Conservation (phyloP, 2,797 vertebrate genomes). For the Hippopotamyrus pictus region DNA sequence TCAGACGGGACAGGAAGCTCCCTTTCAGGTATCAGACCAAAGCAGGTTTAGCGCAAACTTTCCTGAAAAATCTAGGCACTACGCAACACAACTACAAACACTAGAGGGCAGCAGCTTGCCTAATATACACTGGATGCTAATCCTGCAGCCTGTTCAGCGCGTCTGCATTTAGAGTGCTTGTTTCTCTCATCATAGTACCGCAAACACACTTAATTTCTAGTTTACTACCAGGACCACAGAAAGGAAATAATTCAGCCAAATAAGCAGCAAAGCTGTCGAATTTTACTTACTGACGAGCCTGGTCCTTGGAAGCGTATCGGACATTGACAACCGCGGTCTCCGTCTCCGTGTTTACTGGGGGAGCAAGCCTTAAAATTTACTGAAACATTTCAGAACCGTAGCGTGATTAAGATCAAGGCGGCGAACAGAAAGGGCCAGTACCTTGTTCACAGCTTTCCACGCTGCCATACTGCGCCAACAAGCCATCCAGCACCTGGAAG, state of each 20-base stretch:
- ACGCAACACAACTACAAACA: conserved; percentile 41
- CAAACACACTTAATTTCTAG: background rate
- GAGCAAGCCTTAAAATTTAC: conserved; percentile 13
- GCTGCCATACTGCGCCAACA: conserved; percentile 91
- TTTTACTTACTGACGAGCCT: conserved; percentile 89
- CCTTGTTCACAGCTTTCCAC: conserved; percentile 99
- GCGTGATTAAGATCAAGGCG: background rate
- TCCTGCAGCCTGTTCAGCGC: background rate
- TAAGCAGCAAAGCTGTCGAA: background rate
- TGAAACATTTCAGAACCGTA: background rate
- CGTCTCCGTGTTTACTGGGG: conserved; percentile 92
- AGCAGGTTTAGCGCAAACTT: background rate
- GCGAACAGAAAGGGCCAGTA: conserved; percentile 40
- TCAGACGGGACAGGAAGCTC: background rate
- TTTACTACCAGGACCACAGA: background rate
- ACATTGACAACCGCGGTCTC: conserved; percentile 98
- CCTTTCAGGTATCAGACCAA: background rate
- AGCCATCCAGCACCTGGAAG: conserved; percentile 84
- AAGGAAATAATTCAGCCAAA: background rate
- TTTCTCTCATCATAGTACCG: background rate
- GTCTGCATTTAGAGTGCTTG: rapidly evolving
- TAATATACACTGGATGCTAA: background rate
- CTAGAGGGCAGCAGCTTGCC: conserved; percentile 51
- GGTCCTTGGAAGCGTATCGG: conserved; percentile 90
- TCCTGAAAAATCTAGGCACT: no score